Evolutionary conservation across 2,113 vertebrate species (phyloP).

Genomic region (Mus pahari): DNA sequence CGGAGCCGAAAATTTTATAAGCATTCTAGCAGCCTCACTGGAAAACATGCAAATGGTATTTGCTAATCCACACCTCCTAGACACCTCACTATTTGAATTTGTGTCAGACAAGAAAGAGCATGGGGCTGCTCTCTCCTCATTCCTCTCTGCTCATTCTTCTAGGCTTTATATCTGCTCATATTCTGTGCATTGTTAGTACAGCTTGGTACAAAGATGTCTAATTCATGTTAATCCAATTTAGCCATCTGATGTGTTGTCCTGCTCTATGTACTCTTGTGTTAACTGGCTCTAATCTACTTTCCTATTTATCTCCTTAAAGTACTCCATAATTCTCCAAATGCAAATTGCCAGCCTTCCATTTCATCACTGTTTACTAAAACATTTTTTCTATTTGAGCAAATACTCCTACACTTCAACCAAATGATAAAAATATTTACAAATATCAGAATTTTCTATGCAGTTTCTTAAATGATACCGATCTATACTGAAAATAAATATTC

Average conservation of each 20-base stretch:
- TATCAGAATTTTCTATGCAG: background rate
- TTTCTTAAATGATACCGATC: background rate
- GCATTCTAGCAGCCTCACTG: background rate
- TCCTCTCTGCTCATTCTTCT: background rate
- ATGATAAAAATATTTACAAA: background rate
- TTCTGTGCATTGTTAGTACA: background rate
- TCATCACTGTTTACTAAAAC: background rate
- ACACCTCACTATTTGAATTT: background rate
- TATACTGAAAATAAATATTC: background rate
- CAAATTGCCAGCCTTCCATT: background rate
- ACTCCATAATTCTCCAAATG: background rate
- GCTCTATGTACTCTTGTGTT: background rate
- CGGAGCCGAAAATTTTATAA: background rate
- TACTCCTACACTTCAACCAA: background rate
- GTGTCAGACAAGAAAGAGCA: too few relatives aligned
- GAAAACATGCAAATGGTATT: background rate
- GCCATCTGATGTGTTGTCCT: background rate
- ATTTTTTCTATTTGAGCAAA: background rate
- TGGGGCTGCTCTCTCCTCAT: fast-evolving
- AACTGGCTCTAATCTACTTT: background rate
- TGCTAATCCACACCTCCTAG: background rate
- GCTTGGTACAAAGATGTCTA: too few relatives aligned
- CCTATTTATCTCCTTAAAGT: background rate
- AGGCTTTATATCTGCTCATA: background rate
- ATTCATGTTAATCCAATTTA: background rate